phyloP scores from a whole-genome alignment of 2,888 invertebrate genomes.

The Agrilus mali region DNA sequence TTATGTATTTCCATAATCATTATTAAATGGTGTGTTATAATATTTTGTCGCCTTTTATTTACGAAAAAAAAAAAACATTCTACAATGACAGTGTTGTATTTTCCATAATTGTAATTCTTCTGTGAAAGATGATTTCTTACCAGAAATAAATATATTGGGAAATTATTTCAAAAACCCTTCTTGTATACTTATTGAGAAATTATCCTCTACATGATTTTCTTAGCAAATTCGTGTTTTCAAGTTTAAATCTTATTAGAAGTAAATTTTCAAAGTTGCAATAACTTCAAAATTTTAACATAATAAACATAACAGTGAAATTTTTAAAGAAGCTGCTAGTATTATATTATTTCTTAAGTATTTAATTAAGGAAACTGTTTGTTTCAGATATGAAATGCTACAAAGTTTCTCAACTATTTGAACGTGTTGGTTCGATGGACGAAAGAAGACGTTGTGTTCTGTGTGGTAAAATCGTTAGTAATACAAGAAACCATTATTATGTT shows the following conservation, averaged over 20 bases:
- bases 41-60: constrained; percentile 20
- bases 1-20: constrained; percentile 54
- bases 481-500: constrained; percentile 48
- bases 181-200: too few relatives aligned
- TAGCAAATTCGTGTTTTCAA: too few relatives aligned
- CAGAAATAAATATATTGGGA: too few relatives aligned
- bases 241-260: too few relatives aligned
- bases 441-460: constrained; percentile 44
- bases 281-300: too few relatives aligned
- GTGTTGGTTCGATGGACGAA: constrained; percentile 44
- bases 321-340: neutral
- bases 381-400: constrained; percentile 43
- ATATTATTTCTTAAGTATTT: neutral
- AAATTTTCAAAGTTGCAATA: too few relatives aligned
- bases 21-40: constrained; percentile 59
- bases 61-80: neutral
- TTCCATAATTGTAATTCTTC: too few relatives aligned
- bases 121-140: too few relatives aligned
- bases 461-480: constrained; percentile 49
- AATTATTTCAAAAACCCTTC: too few relatives aligned
- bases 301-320: neutral
- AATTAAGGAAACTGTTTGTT: constrained; percentile 20
- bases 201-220: too few relatives aligned
- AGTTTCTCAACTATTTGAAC: constrained; percentile 46
- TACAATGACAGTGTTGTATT: too few relatives aligned